Evolutionary conservation across 2,888 invertebrate species (phyloP).

Genomic region (Tetranychus truncatus): DNA sequence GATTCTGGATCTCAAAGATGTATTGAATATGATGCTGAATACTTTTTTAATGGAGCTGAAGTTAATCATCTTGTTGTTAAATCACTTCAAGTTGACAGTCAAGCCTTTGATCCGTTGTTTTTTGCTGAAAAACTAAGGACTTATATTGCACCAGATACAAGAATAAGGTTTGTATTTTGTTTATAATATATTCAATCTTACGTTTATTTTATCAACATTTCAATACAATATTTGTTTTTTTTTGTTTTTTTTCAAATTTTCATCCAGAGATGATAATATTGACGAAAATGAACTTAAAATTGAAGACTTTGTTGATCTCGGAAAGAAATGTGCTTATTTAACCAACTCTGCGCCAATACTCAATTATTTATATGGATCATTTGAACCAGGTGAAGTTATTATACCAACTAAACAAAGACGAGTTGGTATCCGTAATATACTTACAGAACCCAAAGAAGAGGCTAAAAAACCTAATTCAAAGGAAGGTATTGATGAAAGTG

Average conservation of each 20-base stretch:
- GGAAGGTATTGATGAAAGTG: background rate
- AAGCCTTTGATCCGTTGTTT: background rate
- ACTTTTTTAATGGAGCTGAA: background rate
- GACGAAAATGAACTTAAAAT: background rate
- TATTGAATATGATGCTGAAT: conserved; percentile 1
- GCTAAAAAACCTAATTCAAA: background rate
- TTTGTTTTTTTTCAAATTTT: conserved; percentile 5
- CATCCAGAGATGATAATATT: background rate
- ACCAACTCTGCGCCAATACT: background rate
- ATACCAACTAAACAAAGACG: background rate
- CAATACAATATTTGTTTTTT: background rate
- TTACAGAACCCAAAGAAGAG: background rate
- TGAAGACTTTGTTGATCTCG: background rate
- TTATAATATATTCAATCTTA: background rate
- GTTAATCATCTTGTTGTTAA: conserved; percentile 1
- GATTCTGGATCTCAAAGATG: background rate
- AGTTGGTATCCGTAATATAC: background rate
- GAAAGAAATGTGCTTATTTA: background rate
- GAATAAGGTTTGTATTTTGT: background rate
- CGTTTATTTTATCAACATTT: background rate
- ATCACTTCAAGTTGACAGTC: background rate
- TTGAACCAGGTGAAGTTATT: background rate
- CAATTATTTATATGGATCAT: background rate
- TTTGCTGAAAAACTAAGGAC: background rate
- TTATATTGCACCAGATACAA: background rate